Evolutionary conservation across 2,888 invertebrate species (phyloP), one percentile per base, ranked within the genome.

Genomic region (Phalangium opilio): DNA sequence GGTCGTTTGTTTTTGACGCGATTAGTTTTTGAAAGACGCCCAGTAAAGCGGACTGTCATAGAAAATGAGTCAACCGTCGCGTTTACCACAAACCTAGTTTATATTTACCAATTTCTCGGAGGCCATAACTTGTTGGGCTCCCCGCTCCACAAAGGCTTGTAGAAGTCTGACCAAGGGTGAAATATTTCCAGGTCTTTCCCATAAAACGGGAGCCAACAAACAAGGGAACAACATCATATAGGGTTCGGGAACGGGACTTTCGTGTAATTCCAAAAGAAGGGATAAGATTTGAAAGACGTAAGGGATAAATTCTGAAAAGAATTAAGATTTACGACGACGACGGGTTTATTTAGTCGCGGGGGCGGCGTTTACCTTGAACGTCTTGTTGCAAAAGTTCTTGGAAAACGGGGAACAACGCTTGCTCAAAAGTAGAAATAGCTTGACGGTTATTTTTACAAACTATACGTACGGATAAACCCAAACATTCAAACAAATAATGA

Each of bases 281-380:
- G 93, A 87, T 36, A 96, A 70, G 69, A 98, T 80, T 83, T 98
- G 98, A 67, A 98, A 95, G 41, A 93, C 89, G 68, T 98, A 98
- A 0, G 96, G 96, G 69, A 95, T 84, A 71, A 98, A 95, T 67
- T 96, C 96, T 78, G 74, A 45, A 61, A 60, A 49, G 34, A 41
- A 52, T 36, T 10, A 50, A 54, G 56, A n/a, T n/a, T n/a, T n/a
- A n/a, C n/a, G n/a, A n/a, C n/a, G n/a, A n/a, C n/a, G n/a, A n/a
- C n/a, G n/a, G n/a, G n/a, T n/a, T n/a, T n/a, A n/a, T n/a, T n/a
- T n/a, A n/a, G n/a, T n/a, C n/a, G n/a, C n/a, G n/a, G n/a, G n/a
- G n/a, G n/a, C n/a, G 3, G n/a, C 39, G n/a, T n/a, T 52, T 53
- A 83, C 84, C 84, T 75, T 84, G 81, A 21, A 89, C 81, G 65